A percentile compares a stretch with the other conserved stretches of the same genome.
Conservation (phyloP, 1,140 invertebrate species). For the Caerostris extrusa region DNA sequence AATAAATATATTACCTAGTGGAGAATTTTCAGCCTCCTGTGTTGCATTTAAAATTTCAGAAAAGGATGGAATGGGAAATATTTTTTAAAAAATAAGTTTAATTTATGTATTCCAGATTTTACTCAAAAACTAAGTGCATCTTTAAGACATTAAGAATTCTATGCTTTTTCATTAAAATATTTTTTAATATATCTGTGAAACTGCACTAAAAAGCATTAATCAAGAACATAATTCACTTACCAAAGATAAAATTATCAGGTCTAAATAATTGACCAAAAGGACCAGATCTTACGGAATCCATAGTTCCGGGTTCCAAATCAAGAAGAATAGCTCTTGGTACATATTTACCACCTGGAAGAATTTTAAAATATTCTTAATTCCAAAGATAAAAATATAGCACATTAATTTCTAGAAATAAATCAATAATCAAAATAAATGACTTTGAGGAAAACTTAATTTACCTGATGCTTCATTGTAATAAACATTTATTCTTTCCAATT, state of each 20-base stretch:
- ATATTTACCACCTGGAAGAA: constrained; percentile 83
- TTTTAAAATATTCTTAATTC: not conserved
- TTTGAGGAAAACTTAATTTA: constrained; percentile 78
- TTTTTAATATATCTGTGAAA: no score
- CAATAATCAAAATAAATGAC: not conserved
- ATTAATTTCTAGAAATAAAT: not conserved
- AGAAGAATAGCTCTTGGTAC: constrained; percentile 85
- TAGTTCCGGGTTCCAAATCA: constrained; percentile 86
- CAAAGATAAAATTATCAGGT: constrained; percentile 86
- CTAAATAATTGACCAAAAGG: constrained; percentile 85
- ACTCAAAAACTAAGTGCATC: no score
- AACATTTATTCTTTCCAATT: constrained; percentile 94
- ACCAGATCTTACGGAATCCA: constrained; percentile 86
- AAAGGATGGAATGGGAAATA: no score
- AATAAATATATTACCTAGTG: no score
- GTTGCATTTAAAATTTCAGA: no score
- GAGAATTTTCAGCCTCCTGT: no score
- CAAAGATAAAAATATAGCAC: not conserved
- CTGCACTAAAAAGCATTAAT: not conserved
- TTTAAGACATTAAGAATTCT: no score
- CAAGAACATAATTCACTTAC: constrained; percentile 66
- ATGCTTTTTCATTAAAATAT: no score
- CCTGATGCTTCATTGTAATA: constrained; percentile 94
- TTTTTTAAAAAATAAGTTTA: no score
- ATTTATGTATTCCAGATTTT: no score